These are phyloP conservation scores for Aphelenchoides besseyi DNA, from an alignment of 1,140 invertebrate genomes.

Conservation along the genomic window DNA sequence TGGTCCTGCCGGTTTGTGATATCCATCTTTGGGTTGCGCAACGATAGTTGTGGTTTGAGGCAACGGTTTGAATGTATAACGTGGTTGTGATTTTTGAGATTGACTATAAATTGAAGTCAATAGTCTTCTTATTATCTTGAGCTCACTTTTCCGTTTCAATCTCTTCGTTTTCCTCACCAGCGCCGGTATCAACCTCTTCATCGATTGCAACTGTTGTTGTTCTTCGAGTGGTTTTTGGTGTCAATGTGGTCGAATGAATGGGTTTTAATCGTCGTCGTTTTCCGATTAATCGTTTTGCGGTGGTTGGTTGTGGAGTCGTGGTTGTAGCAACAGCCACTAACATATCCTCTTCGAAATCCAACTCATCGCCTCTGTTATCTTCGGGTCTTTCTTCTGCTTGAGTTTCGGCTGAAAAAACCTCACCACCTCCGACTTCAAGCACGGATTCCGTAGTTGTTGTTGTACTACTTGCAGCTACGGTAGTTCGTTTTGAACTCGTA, in stretches of 20 bases:
- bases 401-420: slow-evolving; percentile 21
- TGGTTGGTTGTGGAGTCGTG: background rate
- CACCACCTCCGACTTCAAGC: slow-evolving; percentile 1
- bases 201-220: slow-evolving; percentile 17
- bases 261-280: slow-evolving; percentile 4
- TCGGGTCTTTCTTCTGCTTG: slow-evolving; percentile 12
- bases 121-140: background rate
- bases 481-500: slow-evolving; percentile 20
- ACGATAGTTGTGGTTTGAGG: slow-evolving; percentile 31
- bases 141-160: background rate
- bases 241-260: background rate
- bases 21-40: slow-evolving; percentile 24
- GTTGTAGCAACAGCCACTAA: slow-evolving; percentile 8
- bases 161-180: slow-evolving; percentile 28
- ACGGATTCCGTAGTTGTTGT: slow-evolving; percentile 31
- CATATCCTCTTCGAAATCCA: slow-evolving; percentile 16
- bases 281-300: background rate
- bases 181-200: background rate
- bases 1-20: slow-evolving; percentile 19
- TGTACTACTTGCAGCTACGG: slow-evolving; percentile 23
- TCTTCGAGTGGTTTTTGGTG: background rate
- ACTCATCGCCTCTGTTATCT: slow-evolving; percentile 15
- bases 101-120: background rate
- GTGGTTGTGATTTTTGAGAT: background rate
- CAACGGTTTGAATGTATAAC: slow-evolving; percentile 45